Conservation (phyloP, 2,113 vertebrate genomes). For the Pollimyrus isidori region DNA sequence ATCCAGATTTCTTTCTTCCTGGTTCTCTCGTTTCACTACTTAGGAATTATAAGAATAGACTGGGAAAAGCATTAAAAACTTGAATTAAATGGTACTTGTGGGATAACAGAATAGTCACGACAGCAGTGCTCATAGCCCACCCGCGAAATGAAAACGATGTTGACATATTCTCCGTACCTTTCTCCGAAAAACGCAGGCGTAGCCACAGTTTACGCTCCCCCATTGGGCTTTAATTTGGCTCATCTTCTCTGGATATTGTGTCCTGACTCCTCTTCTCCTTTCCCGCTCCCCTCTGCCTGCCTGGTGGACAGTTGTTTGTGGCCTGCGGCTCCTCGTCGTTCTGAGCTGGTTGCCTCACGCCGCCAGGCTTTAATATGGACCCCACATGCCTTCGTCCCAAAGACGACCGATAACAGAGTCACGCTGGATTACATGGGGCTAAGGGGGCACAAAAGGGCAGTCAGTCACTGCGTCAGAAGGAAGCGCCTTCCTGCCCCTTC, state of each 20-base stretch:
- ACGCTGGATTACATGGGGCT: background rate
- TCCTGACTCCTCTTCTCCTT: background rate
- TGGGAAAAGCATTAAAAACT: background rate
- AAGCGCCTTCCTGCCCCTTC: conserved; percentile 25
- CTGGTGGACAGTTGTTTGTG: background rate
- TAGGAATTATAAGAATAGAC: conserved; percentile 18
- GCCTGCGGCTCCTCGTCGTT: too few species aligned
- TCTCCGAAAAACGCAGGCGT: background rate
- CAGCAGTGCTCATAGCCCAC: background rate
- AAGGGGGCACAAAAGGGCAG: background rate
- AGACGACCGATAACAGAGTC: background rate
- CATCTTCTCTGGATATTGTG: background rate
- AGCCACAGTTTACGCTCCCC: background rate
- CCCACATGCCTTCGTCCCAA: background rate
- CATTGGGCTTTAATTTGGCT: background rate
- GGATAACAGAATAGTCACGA: background rate
- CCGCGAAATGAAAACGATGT: background rate
- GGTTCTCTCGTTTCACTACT: conserved; percentile 33
- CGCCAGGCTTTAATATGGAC: background rate
- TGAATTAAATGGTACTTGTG: background rate
- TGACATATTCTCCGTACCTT: background rate
- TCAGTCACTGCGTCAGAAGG: background rate
- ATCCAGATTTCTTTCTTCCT: conserved; percentile 32
- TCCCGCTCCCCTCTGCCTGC: background rate
- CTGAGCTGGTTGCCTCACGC: too few species aligned